Evolutionary conservation across 1,140 invertebrate species (phyloP).

Genomic region (Apis cerana): DNA sequence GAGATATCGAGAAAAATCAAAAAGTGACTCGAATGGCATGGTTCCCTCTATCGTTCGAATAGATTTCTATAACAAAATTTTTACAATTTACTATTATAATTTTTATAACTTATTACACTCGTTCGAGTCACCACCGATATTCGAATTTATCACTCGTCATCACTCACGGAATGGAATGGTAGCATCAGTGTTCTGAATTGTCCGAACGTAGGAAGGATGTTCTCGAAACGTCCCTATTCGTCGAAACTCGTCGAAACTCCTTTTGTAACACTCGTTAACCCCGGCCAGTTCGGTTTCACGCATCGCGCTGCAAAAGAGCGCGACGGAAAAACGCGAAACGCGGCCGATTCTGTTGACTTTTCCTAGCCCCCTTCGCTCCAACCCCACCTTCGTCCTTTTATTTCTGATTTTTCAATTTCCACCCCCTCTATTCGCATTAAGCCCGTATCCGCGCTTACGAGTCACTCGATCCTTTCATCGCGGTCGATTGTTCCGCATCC

Average conservation of each 20-base stretch:
- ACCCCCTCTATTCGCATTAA: conserved; percentile 20
- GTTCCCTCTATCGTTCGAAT: no score
- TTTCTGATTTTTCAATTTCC: conserved; percentile 46
- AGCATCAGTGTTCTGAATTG: no score
- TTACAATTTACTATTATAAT: no score
- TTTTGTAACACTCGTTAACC: conserved; percentile 66
- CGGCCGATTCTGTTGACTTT: conserved; percentile 39
- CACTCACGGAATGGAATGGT: no score
- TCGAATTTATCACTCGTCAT: no score
- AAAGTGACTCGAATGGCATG: no score
- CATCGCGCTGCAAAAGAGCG: conserved; percentile 44
- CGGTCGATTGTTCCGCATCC: conserved; percentile 13
- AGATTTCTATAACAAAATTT: no score
- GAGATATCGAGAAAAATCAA: no score
- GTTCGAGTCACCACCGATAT: no score
- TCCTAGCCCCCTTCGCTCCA: neutral
- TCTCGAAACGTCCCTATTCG: conserved; percentile 35
- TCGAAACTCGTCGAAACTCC: conserved; percentile 48
- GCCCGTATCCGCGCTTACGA: conserved; percentile 6
- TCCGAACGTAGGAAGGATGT: conserved; percentile 22
- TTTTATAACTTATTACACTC: no score
- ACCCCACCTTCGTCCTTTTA: conserved; percentile 13
- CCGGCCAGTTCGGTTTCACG: conserved; percentile 57
- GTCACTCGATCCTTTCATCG: conserved; percentile 10
- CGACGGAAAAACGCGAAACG: conserved; percentile 41